Evolutionary conservation across 92 coral and sea anemone species (phyloP), one percentile per base, ranked within the genome.

Genomic region (Micromussa lordhowensis): DNA sequence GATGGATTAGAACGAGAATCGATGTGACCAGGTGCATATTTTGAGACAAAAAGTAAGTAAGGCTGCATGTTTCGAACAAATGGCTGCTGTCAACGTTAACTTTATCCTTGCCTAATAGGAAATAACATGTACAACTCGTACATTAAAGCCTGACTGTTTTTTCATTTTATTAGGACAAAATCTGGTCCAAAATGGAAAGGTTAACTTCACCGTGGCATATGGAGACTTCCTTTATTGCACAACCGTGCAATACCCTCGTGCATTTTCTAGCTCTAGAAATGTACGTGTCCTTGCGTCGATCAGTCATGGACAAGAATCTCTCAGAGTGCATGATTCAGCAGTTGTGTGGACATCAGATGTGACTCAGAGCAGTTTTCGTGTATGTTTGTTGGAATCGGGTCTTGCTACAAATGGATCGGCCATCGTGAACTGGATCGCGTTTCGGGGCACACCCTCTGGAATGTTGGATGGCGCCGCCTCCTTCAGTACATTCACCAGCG

Each of bases 401-500:
- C 79, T 6, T 70, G 91, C 89, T 18, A 68, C 91, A 34, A 91
- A 91, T 40, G 89, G 89, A 30, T 87, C 94, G 4, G 68, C 75
- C 18, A 71, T 82, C 6, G 80, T 91, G 69, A 88, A 87, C 91
- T 91, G 94, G 94, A 30, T 91, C 44, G 91, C 94, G 14, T 81
- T 78, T 78, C 88, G 85, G 48, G 80, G 80, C 86, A 71, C 88
- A 59, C 94, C 94, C 44, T 69, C 85, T 80, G 94, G 94, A 12
- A 61, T 57, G 26, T 58, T 91, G 58, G 75, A 81, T 70, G 91
- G 94, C 34, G n/a, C 82, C 34, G 82, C 86, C 73, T 83, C 94
- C 36, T 82, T 91, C 57, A 85, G 77, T 49, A 54, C 89, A 13
- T 88, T 91, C 85, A 83, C 94, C 70, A 91, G 94, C 40, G 91